Evolutionary conservation across 2,797 vertebrate genomes (phyloP).

Genomic region (Eulemur mongoz): DNA sequence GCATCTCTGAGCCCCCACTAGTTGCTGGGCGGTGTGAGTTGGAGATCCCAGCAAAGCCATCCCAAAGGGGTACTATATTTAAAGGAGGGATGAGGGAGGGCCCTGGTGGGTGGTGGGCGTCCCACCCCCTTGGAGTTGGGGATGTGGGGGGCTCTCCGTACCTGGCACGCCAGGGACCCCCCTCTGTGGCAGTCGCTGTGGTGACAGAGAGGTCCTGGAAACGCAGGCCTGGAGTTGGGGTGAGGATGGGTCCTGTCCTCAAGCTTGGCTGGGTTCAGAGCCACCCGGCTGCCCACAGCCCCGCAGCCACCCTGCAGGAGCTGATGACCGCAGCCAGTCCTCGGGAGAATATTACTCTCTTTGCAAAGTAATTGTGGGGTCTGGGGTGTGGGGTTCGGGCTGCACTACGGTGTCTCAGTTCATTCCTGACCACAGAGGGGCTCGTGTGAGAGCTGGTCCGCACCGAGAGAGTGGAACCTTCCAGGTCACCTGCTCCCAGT

Average conservation of each 20-base stretch:
- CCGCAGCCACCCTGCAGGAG: fast-evolving
- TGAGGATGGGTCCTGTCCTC: neutral
- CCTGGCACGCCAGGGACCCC: fast-evolving
- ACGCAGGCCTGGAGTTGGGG: neutral
- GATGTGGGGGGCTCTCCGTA: fast-evolving
- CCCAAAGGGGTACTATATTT: neutral
- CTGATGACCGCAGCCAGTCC: neutral
- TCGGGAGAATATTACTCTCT: fast-evolving
- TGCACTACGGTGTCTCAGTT: neutral
- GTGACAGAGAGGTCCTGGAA: neutral
- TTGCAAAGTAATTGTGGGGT: neutral
- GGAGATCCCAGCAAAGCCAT: fast-evolving
- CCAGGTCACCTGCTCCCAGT: fast-evolving
- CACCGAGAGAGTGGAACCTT: neutral
- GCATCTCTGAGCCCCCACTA: fast-evolving
- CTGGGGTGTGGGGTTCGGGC: neutral
- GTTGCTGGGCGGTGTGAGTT: fast-evolving
- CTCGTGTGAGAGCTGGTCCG: neutral
- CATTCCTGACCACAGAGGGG: too few species aligned
- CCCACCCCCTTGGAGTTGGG: neutral
- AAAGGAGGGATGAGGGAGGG: neutral
- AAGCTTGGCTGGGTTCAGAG: neutral
- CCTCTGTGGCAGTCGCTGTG: neutral
- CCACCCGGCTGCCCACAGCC: too few species aligned
- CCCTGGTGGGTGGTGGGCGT: fast-evolving